Conservation (phyloP, 2,888 invertebrate genomes). For the Actias luna region DNA sequence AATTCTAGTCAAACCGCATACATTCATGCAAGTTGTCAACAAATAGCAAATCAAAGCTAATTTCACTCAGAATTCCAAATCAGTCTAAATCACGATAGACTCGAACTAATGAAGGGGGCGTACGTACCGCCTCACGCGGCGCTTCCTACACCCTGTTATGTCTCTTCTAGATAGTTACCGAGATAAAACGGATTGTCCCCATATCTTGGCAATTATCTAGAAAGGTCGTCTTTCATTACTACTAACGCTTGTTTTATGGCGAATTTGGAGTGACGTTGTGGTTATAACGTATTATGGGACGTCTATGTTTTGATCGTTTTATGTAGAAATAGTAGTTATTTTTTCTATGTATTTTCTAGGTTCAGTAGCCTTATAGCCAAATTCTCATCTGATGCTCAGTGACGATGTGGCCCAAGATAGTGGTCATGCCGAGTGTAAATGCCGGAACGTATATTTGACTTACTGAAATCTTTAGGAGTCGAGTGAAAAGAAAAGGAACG, state of each 20-base stretch:
- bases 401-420: no score
- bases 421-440: no score
- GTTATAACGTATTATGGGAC: neutral
- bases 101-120: slow-evolving; percentile 12
- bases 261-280: neutral
- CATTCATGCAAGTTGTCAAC: neutral
- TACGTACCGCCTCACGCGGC: neutral
- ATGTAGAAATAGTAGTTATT: neutral
- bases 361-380: neutral
- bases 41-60: slow-evolving; percentile 1
- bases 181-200: slow-evolving; percentile 42
- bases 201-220: slow-evolving; percentile 50
- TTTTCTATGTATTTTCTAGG: neutral
- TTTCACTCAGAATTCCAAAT: slow-evolving; percentile 1
- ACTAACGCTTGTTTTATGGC: slow-evolving; percentile 24
- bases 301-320: neutral
- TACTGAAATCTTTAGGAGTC: no score
- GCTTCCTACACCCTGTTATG: slow-evolving; percentile 12
- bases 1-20: neutral
- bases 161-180: slow-evolving; percentile 35
- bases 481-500: no score
- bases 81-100: slow-evolving; percentile 13
- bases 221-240: slow-evolving; percentile 46
- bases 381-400: no score
- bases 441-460: no score